phyloP scores from a whole-genome alignment of 2,113 vertebrate species.

The Seriola aureovittata region DNA sequence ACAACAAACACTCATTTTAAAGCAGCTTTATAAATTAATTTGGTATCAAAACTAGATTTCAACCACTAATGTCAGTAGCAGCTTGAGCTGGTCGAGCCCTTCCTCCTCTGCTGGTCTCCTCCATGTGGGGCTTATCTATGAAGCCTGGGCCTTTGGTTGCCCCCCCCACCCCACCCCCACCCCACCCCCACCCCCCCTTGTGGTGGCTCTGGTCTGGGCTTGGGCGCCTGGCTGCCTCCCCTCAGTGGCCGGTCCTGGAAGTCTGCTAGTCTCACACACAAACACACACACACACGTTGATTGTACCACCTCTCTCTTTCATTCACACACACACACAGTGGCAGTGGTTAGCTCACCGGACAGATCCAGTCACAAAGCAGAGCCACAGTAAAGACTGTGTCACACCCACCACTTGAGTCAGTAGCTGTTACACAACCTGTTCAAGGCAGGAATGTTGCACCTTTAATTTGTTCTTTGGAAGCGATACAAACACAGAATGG shows the following conservation, averaged over 20 bases:
- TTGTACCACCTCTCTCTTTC: too few species aligned
- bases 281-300: conserved; percentile 6
- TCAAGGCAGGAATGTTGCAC: too few species aligned
- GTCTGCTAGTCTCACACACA: conserved; percentile 27
- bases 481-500: too few species aligned
- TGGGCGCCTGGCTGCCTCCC: conserved; percentile 42
- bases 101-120: not conserved
- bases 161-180: not conserved
- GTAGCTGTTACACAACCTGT: too few species aligned
- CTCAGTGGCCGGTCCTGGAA: conserved; percentile 27
- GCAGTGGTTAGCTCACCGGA: conserved; percentile 41
- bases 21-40: not conserved
- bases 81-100: not conserved
- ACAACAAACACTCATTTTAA: not conserved
- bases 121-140: conserved; percentile 4
- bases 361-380: not conserved
- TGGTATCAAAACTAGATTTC: too few species aligned
- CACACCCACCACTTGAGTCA: too few species aligned
- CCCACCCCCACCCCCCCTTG: conserved; percentile 1
- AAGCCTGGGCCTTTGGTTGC: conserved; percentile 33
- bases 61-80: not conserved
- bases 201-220: conserved; percentile 32
- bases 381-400: not conserved
- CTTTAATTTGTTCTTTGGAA: too few species aligned
- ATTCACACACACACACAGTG: conserved; percentile 9